Evolutionary conservation across 2,113 vertebrate species (phyloP).

Genomic region (Tyrannus savana): DNA sequence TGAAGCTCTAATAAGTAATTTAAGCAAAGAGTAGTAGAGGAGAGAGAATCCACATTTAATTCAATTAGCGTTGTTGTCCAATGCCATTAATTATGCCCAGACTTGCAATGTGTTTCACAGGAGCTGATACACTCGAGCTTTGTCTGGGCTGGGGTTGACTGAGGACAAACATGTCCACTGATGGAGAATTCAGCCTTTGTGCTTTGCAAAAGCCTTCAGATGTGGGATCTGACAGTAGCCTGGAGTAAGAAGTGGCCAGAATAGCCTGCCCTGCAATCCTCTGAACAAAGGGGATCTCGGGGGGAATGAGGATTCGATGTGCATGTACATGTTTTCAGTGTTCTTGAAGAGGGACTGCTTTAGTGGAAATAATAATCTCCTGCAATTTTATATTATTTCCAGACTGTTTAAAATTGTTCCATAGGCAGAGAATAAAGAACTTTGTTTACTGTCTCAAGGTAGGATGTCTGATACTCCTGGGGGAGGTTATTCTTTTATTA

Average conservation of each 20-base stretch:
- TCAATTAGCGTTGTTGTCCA: conserved; percentile 27
- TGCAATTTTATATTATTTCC: conserved; percentile 53
- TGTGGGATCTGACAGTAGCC: conserved; percentile 36
- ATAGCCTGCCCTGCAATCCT: background rate
- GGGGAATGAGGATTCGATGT: background rate
- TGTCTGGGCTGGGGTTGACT: background rate
- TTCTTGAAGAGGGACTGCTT: background rate
- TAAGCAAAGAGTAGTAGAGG: background rate
- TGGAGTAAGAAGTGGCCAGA: conserved; percentile 16
- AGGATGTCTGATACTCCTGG: conserved; percentile 41
- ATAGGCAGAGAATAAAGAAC: conserved; percentile 38
- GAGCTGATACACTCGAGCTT: conserved; percentile 31
- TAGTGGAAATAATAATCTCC: conserved; percentile 35
- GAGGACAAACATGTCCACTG: conserved; percentile 24
- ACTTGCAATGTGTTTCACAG: background rate
- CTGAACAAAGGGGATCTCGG: conserved; percentile 1
- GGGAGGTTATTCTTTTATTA: conserved; percentile 63
- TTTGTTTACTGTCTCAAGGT: conserved; percentile 52
- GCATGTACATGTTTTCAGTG: background rate
- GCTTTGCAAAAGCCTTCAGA: background rate
- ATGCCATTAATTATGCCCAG: background rate
- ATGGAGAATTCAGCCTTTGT: conserved; percentile 44
- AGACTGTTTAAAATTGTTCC: conserved; percentile 26
- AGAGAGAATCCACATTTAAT: conserved; percentile 34
- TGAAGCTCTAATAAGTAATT: background rate